Evolutionary conservation across 64 coral and sea anemone genomes (phyloP).

Genomic region (Pocillopora verrucosa): DNA sequence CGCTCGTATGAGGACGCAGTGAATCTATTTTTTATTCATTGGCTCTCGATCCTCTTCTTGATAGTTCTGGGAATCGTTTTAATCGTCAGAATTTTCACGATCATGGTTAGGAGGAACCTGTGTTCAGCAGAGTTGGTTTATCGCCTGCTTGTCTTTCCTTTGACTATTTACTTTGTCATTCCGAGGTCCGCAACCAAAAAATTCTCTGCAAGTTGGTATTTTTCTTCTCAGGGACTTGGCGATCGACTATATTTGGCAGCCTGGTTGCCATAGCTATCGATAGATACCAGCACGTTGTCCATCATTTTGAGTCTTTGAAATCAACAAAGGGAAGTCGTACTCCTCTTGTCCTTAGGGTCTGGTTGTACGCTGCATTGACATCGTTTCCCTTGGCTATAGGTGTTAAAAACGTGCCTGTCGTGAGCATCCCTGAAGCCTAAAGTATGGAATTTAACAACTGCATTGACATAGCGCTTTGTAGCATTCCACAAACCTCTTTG

Average conservation of each 20-base stretch:
- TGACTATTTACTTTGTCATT: neutral
- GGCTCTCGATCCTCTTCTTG: neutral
- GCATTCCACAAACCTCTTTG: neutral
- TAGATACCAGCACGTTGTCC: constrained; percentile 12
- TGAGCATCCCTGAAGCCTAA: neutral
- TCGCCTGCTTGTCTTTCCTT: constrained; percentile 10
- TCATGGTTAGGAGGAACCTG: constrained; percentile 44
- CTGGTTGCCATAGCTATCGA: constrained; percentile 13
- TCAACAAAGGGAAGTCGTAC: neutral
- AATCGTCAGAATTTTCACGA: constrained; percentile 11
- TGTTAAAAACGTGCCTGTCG: neutral
- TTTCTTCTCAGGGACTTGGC: neutral
- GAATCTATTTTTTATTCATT: neutral
- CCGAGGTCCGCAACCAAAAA: neutral
- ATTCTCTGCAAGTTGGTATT: neutral
- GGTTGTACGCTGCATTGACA: neutral
- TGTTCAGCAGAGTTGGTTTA: constrained; percentile 11
- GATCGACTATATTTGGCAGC: constrained; percentile 13
- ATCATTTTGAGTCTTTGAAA: neutral
- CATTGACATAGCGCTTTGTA: neutral
- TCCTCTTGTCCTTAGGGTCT: neutral
- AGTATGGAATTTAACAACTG: neutral
- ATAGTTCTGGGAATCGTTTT: constrained; percentile 32
- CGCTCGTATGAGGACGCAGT: neutral
- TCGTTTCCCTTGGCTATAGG: constrained; percentile 1